These are phyloP conservation scores for Alexandromys fortis DNA, from an alignment of 2,113 vertebrate genomes.

Conservation along the genomic window DNA sequence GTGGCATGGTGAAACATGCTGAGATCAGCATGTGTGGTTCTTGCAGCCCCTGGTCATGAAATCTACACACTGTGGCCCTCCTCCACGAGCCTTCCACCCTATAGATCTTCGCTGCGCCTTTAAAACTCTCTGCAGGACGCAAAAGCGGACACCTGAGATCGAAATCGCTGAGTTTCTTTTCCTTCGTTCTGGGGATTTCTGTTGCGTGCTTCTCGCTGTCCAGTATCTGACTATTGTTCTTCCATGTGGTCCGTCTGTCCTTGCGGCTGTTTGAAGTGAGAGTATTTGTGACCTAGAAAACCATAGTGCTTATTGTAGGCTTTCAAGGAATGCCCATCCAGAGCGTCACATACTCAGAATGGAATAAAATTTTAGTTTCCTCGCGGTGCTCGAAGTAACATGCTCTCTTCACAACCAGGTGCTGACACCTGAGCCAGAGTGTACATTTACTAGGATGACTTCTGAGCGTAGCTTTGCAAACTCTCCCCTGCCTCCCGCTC, in stretches of 20 bases:
- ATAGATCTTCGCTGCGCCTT: background rate
- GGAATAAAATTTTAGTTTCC: conserved; percentile 37
- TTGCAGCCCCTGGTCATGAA: background rate
- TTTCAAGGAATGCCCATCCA: background rate
- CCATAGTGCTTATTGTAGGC: background rate
- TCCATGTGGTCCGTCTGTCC: background rate
- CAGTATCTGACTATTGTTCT: background rate
- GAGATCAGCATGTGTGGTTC: background rate
- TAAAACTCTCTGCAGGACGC: background rate
- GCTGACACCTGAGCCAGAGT: conserved; percentile 17
- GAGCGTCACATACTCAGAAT: background rate
- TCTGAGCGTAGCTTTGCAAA: background rate
- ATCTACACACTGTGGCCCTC: background rate
- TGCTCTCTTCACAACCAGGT: conserved; percentile 33
- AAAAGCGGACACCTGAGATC: background rate
- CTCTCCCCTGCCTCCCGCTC: background rate
- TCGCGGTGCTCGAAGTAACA: background rate
- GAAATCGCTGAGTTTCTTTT: background rate
- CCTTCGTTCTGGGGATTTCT: background rate
- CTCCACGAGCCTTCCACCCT: background rate
- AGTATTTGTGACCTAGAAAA: background rate
- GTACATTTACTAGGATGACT: background rate
- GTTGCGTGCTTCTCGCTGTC: background rate
- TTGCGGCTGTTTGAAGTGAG: background rate
- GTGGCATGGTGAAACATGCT: background rate